These are phyloP conservation scores for Dyspetes luteomarginatus DNA, from an alignment of 2,888 invertebrate species.

Conservation along the genomic window DNA sequence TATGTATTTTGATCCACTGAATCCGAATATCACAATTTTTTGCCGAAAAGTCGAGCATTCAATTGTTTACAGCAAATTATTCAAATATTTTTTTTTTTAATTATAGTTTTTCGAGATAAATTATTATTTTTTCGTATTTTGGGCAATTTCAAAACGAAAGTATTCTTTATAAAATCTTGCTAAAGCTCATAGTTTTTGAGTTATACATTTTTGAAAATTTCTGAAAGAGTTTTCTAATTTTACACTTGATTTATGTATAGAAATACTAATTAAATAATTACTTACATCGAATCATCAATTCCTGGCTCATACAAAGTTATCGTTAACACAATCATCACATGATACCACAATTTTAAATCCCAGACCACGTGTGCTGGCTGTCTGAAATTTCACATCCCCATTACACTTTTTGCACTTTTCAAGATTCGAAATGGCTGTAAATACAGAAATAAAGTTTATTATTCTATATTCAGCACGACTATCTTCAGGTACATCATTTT, in stretches of 20 bases:
- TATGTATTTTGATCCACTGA: too few species aligned
- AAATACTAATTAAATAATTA: neutral
- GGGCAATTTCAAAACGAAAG: neutral
- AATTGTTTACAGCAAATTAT: neutral
- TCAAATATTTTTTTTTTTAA: neutral
- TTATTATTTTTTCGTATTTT: neutral
- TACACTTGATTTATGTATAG: neutral
- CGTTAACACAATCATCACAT: too few species aligned
- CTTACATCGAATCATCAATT: neutral
- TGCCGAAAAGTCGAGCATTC: neutral
- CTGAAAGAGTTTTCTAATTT: conserved; percentile 1
- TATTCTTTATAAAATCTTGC: neutral
- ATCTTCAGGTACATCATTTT: neutral
- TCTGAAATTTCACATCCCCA: too few species aligned
- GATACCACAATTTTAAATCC: too few species aligned
- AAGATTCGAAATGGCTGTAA: conserved; percentile 5
- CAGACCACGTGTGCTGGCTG: neutral
- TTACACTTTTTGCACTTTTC: neutral
- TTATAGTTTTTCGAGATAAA: too few species aligned
- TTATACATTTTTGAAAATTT: conserved; percentile 2
- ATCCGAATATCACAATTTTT: neutral
- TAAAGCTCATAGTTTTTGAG: neutral
- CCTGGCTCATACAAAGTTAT: neutral
- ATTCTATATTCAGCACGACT: neutral
- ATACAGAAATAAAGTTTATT: neutral